Percentiles rank a stretch among this genome's conserved stretches.
These are phyloP conservation scores for Premnoplex brunnescens DNA, from an alignment of 2,797 vertebrate genomes.

Conservation along the genomic window DNA sequence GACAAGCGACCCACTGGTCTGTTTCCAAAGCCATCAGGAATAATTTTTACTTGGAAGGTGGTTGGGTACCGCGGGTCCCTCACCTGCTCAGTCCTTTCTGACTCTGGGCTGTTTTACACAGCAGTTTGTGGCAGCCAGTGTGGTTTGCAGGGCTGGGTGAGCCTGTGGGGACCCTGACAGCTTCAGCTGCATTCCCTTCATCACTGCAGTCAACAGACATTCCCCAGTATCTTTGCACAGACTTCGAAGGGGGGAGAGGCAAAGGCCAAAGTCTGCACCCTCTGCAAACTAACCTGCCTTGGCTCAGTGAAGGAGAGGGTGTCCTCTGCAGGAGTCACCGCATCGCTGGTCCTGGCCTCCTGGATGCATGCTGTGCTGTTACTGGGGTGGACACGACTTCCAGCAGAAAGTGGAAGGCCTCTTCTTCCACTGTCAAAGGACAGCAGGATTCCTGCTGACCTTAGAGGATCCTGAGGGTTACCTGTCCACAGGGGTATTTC, in stretches of 20 bases:
- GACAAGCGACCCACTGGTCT: background rate
- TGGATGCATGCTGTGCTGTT: background rate
- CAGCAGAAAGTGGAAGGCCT: background rate
- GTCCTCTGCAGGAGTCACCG: too few species aligned
- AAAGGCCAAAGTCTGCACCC: too few species aligned
- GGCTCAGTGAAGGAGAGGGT: too few species aligned
- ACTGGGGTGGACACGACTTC: rapidly evolving
- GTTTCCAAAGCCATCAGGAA: rapidly evolving
- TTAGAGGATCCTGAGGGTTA: background rate
- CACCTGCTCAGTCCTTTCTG: background rate
- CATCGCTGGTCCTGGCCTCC: background rate
- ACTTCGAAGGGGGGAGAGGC: background rate
- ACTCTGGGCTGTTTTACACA: background rate
- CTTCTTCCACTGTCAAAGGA: background rate
- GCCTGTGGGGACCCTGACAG: background rate
- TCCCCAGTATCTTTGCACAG: background rate
- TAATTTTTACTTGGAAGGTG: background rate
- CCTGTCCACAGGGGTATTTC: background rate
- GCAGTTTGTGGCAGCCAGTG: background rate
- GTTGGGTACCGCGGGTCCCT: background rate
- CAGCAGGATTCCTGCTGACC: background rate
- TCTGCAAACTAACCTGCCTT: too few species aligned
- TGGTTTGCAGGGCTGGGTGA: background rate
- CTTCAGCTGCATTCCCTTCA: background rate
- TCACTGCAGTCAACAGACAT: background rate